phyloP scores from a whole-genome alignment of 2,113 vertebrate species.

The Dasyurus viverrinus region DNA sequence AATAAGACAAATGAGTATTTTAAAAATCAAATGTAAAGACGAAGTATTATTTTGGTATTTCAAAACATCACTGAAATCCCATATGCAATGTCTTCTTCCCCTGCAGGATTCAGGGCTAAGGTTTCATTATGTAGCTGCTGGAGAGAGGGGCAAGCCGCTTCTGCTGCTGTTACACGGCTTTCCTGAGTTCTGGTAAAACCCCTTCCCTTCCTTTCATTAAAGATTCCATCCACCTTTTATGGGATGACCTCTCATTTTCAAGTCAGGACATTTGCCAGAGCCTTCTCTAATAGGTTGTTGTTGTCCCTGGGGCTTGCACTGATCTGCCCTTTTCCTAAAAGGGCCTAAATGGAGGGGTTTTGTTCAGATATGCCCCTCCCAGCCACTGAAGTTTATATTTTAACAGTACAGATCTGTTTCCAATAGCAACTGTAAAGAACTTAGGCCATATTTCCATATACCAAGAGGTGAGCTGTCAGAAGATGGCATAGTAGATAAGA shows the following conservation, averaged over 20 bases:
- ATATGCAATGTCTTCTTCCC: constrained; percentile 51
- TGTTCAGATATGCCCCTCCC: neutral
- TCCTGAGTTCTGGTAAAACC: constrained; percentile 97
- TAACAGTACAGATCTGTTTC: neutral
- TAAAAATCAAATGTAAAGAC: neutral
- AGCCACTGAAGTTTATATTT: neutral
- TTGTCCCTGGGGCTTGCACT: neutral
- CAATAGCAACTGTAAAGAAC: neutral
- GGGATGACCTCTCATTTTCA: constrained; percentile 19
- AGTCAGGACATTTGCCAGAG: constrained; percentile 15
- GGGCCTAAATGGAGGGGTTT: constrained; percentile 22
- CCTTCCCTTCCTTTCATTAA: constrained; percentile 32
- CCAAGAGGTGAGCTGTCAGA: neutral
- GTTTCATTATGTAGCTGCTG: constrained; percentile 98
- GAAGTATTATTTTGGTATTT: constrained; percentile 23
- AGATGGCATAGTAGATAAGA: neutral
- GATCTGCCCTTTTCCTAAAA: neutral
- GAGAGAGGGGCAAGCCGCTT: constrained; percentile 96
- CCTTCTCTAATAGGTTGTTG: neutral
- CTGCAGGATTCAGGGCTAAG: constrained; percentile 95
- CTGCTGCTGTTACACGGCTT: constrained; percentile 98
- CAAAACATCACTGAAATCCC: neutral
- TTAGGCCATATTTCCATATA: neutral
- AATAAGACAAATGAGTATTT: neutral
- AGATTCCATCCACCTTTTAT: neutral